phyloP scores from a whole-genome alignment of 2,113 vertebrate genomes.

The Oryzias curvinotus region DNA sequence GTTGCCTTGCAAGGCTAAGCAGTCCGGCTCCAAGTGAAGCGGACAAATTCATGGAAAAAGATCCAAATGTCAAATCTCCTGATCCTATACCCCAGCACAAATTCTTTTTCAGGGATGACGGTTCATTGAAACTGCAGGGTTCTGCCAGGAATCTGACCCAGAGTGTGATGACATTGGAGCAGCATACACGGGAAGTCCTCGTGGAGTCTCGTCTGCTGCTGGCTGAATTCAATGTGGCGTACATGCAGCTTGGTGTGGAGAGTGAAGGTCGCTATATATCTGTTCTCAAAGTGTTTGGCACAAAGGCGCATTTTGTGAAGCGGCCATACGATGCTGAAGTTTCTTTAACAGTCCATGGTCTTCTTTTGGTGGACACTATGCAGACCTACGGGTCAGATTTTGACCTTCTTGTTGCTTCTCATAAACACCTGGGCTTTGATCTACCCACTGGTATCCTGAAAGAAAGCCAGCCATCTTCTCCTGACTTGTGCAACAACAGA shows the following conservation, averaged over 20 bases:
- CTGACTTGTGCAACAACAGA: conserved; percentile 67
- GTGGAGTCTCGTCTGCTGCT: conserved; percentile 94
- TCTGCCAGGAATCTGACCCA: conserved; percentile 91
- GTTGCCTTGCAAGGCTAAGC: conserved; percentile 84
- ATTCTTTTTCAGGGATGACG: conserved; percentile 84
- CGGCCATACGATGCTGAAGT: conserved; percentile 93
- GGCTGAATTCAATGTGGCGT: conserved; percentile 94
- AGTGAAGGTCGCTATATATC: conserved; percentile 94
- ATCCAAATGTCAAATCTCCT: conserved; percentile 40
- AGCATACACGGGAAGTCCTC: conserved; percentile 91
- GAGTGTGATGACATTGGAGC: conserved; percentile 90
- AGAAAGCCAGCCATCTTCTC: conserved; percentile 89
- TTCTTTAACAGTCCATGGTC: conserved; percentile 92
- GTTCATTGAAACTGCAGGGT: conserved; percentile 86
- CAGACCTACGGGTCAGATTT: conserved; percentile 96
- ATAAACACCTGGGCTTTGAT: conserved; percentile 96
- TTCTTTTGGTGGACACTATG: conserved; percentile 93
- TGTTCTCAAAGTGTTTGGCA: conserved; percentile 96
- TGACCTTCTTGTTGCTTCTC: conserved; percentile 95
- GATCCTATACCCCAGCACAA: conserved; percentile 85
- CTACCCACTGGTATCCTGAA: conserved; percentile 90
- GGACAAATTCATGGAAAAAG: conserved; percentile 26
- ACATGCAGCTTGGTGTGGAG: conserved; percentile 95
- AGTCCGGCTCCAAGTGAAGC: conserved; percentile 69
- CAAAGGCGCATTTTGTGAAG: conserved; percentile 94